Base-by-base conservation (phyloP, 2,113 vertebrate species). In the Caranx ignobilis region DNA sequence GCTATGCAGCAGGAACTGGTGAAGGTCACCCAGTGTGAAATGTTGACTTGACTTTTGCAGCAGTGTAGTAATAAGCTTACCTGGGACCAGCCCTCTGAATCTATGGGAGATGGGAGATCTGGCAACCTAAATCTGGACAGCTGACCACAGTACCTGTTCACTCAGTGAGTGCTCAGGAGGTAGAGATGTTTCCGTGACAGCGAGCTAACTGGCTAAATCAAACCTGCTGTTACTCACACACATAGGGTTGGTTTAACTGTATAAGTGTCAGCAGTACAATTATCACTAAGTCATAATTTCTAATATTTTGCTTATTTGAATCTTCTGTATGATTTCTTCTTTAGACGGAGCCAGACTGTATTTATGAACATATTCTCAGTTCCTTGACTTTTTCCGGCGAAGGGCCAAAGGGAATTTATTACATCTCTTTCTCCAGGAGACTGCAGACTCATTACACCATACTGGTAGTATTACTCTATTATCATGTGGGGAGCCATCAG, bases 381-480 rank as follows among this genome's bases (percentile, higher is more conserved):
- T 79, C 73, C 12, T 63, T 57, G 63, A 67, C n/a, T 12, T 84
- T 77, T 76, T 70, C n/a, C 31, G 63, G 45, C 47, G 60, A 16
- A 54, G 34, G 57, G 60, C 74, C 61, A 75, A 76, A 66, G n/a
- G 60, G 62, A 83, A 87, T 70, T 70, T 64, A 83, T 71, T 73
- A 56, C 57, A 59, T 75, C 47, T 77, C 34, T 72, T 59, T 66
- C 66, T 63, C 43, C 66, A 57, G 47, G 66, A 52, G 71, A 50
- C 71, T 61, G 37, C 72, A 64, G 52, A 87, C 65, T 83, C 74
- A 81, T 87, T 85, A 85, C 63, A 67, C 52, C 64, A 64, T 45
- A 21, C 61, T 43, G 82, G 71, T 72, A 67, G 71, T 64, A 61
- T 83, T 71, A 64, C 52, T 72, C 47, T 48, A 81, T 81, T 81